These are phyloP conservation scores for Oryzias curvinotus DNA, from an alignment of 2,113 vertebrate genomes.

Conservation along the genomic window DNA sequence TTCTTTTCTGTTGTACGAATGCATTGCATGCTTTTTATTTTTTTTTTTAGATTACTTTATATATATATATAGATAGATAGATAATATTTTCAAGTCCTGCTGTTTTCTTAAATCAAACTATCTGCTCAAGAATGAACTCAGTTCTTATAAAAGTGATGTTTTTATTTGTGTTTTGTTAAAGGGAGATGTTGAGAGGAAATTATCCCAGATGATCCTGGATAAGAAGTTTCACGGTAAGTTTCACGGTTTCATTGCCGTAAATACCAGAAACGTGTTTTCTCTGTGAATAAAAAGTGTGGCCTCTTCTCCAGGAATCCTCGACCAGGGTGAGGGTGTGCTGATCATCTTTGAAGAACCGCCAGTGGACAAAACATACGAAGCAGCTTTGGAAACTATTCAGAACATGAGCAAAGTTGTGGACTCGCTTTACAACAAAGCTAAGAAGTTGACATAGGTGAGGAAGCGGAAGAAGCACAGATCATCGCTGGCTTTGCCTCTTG, in stretches of 20 bases:
- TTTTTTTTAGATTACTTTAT: no score
- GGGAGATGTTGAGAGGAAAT: slow-evolving; percentile 96
- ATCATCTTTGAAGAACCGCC: slow-evolving; percentile 98
- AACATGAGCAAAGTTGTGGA: slow-evolving; percentile 99
- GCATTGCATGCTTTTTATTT: no score
- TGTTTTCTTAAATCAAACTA: not conserved
- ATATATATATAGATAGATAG: no score
- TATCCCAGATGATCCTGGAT: slow-evolving; percentile 99
- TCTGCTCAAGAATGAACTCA: no score
- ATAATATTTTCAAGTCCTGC: not conserved
- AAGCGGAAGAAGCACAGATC: not conserved
- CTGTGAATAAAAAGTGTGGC: not conserved
- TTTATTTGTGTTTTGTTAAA: slow-evolving; percentile 39
- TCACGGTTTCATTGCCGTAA: fast-evolving
- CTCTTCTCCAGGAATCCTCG: slow-evolving; percentile 86
- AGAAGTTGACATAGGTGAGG: slow-evolving; percentile 99
- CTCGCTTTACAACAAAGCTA: slow-evolving; percentile 99
- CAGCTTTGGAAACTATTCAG: slow-evolving; percentile 98
- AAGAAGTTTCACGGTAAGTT: slow-evolving; percentile 95
- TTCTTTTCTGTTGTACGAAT: no score
- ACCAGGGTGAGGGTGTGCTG: slow-evolving; percentile 97
- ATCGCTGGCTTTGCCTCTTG: not conserved
- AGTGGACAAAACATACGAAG: slow-evolving; percentile 98
- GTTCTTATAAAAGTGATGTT: not conserved
- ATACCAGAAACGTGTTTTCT: not conserved